Base-by-base conservation (phyloP, 2,113 vertebrate species). In the Ochotona curzoniae region DNA sequence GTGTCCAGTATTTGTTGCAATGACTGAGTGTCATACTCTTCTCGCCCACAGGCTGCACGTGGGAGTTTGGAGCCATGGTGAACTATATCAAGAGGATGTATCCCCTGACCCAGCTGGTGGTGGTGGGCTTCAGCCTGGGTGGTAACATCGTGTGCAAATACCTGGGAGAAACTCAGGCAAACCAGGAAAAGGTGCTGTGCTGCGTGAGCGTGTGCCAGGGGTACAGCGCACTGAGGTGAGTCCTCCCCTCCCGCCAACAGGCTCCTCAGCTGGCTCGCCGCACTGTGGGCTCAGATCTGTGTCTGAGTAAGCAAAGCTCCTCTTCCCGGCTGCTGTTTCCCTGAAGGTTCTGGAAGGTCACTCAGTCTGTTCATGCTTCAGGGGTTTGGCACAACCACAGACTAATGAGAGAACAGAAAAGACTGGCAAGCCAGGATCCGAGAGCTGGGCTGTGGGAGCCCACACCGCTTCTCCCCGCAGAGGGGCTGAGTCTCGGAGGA, bases 81-180 rank as follows among this genome's bases (percentile, higher is more conserved):
- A 99, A 98, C 94, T 99, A 99, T 98, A 99, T 99, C 92, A 99
- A 98, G 98, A 99, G 98, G 97, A 97, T 98, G 0, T 99, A 98
- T 74, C 98, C 98, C 66, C 98, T 99, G 93, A 99, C 98, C 44
- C 98, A 99, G 96, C 97, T 99, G 88, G 98, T 99, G 0, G 99
- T 99, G 0, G 99, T 99, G 88, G 99, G 99, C 95, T 99, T 99
- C 97, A 99, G 99, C 95, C 98, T 99, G 78, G 99, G 99, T 0
- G 99, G 99, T 30, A 99, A 99, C 98, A 99, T 99, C 0, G 99
- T 99, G 18, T 99, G 99, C 96, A 99, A 99, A 95, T 99, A 99
- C 95, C 95, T 99, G 96, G 99, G 99, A 6, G 99, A 99, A 98
- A 99, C 97, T 94, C 98, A 97, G 75, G 96, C 96, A 49, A 99